Evolutionary conservation across 2,113 vertebrate species (phyloP).

Genomic region (Gambusia holbrooki): DNA sequence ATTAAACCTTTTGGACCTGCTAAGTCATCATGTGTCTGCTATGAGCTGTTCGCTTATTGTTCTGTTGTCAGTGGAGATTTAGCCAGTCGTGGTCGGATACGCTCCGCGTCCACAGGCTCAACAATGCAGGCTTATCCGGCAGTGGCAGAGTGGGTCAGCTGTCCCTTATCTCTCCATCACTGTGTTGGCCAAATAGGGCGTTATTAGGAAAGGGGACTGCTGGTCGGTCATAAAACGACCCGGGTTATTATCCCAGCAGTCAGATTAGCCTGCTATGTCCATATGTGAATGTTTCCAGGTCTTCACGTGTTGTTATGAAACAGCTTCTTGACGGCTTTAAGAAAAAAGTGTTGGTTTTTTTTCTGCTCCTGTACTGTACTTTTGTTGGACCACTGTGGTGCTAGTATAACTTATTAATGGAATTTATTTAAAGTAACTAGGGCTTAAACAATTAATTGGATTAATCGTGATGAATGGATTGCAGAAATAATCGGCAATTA

Average conservation of each 20-base stretch:
- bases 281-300: slow-evolving; percentile 42
- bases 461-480: too few relatives aligned
- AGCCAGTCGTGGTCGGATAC: slow-evolving; percentile 50
- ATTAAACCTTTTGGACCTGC: slow-evolving; percentile 71
- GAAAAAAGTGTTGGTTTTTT: slow-evolving; percentile 25
- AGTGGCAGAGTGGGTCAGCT: slow-evolving; percentile 45
- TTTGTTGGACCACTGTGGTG: slow-evolving; percentile 19
- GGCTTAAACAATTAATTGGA: too few relatives aligned
- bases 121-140: slow-evolving; percentile 71
- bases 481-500: too few relatives aligned
- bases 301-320: slow-evolving; percentile 43
- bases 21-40: slow-evolving; percentile 76
- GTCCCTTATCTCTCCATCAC: slow-evolving; percentile 33
- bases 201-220: slow-evolving; percentile 55
- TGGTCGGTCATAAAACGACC: slow-evolving; percentile 48
- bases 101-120: slow-evolving; percentile 40
- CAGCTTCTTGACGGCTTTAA: slow-evolving; percentile 45
- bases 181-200: slow-evolving; percentile 30
- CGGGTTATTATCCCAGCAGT: slow-evolving; percentile 40
- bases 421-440: too few relatives aligned
- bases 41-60: slow-evolving; percentile 69
- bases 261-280: slow-evolving; percentile 64
- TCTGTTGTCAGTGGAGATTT: slow-evolving; percentile 71
- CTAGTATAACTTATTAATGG: too few relatives aligned
- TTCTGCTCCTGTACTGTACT: slow-evolving; percentile 29